Evolutionary conservation across 2,888 invertebrate species (phyloP), one percentile per base, ranked within the genome.

Genomic region (Oligia latruncula): DNA sequence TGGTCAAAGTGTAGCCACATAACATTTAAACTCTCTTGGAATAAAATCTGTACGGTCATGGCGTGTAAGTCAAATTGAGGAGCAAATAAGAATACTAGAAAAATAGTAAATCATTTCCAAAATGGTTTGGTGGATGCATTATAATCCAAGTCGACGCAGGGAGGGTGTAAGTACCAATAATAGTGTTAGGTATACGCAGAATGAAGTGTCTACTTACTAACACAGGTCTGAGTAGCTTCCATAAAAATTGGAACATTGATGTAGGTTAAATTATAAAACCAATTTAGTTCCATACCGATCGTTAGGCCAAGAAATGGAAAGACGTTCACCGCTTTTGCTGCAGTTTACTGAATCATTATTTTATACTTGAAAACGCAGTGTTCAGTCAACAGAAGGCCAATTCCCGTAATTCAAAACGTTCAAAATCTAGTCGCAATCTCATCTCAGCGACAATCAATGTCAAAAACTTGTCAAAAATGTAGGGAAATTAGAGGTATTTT

Each of bases 41-140:
- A 66, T 8, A 43, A 66, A 84, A 80, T 89, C 88, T 46, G 5
- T 49, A 65, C n/a, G 88, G 88, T 46, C 78, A 78, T 70, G 81
- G 40, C n/a, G 11, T 76, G 1, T 20, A 15, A 29, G 73, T 78
- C 62, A 64, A 76, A 52, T 15, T 52, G 60, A 64, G 23, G 0
- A 20, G n/a, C 0, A 43, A 58, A 58, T 15, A 23, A 55, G 17
- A 17, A 55, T 17, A 29, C 2, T 0, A 29, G 23, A 3, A 8
- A 20, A 29, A 62, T 20, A 13, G 3, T n/a, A 1, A 60, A 49
- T 0, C 13, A 15, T 23, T 81, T 46, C 0, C 4, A 80, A 80
- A 83, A 90, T 90, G 90, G 89, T 90, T 82, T 89, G 89, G 90
- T 89, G 81, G 83, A 74, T 83, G 68, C 71, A 88, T 66, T 78